These are phyloP conservation scores for Microtus ochrogaster DNA, from an alignment of 2,113 vertebrate genomes.

Conservation along the genomic window DNA sequence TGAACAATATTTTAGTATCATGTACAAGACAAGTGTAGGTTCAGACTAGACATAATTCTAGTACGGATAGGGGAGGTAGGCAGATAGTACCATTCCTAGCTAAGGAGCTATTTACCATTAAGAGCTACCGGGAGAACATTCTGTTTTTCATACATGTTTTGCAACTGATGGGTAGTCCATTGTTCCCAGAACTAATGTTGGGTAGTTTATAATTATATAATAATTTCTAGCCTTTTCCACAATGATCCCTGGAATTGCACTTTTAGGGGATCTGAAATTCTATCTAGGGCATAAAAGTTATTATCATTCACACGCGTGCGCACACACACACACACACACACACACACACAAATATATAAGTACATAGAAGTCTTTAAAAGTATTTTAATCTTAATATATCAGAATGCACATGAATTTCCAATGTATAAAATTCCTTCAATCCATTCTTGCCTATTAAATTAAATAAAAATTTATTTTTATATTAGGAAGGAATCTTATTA, in stretches of 20 bases:
- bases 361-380: neutral
- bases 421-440: neutral
- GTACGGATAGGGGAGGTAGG: neutral
- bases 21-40: neutral
- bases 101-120: neutral
- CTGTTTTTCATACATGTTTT: neutral
- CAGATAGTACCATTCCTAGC: neutral
- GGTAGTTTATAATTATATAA: neutral
- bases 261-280: neutral
- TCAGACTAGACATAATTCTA: neutral
- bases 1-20: neutral
- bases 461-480: neutral
- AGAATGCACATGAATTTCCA: no score
- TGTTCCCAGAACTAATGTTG: neutral
- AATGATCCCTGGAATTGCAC: no score
- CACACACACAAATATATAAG: no score
- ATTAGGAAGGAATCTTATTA: neutral
- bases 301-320: neutral
- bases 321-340: no score
- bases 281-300: neutral
- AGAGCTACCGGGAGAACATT: neutral
- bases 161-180: neutral
- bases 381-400: neutral
- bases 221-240: no score
- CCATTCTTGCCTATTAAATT: neutral